phyloP scores from a whole-genome alignment of 2,888 invertebrate species.

The Tuta absoluta region DNA sequence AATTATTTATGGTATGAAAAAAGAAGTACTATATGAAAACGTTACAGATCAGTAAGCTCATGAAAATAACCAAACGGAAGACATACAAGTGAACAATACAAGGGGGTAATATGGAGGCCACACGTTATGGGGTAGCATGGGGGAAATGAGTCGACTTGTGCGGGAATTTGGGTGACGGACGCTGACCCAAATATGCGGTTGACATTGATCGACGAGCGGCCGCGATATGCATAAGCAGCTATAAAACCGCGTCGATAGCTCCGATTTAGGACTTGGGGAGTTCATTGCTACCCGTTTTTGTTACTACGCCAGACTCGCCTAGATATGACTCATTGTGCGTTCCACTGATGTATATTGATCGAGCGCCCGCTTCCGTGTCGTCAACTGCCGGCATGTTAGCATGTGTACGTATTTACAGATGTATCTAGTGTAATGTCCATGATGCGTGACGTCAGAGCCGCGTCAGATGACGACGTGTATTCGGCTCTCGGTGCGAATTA shows the following conservation, averaged over 20 bases:
- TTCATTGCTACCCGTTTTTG: constrained; percentile 69
- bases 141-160: constrained; percentile 66
- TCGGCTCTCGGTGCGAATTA: constrained; percentile 54
- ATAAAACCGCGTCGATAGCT: constrained; percentile 60
- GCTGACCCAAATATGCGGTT: constrained; percentile 79
- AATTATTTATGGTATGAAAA: constrained; percentile 1
- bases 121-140: constrained; percentile 42
- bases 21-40: background rate
- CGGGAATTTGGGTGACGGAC: constrained; percentile 74
- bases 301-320: constrained; percentile 52
- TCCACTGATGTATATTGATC: constrained; percentile 36
- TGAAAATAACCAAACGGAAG: background rate
- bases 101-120: constrained; percentile 27
- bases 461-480: constrained; percentile 55
- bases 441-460: constrained; percentile 44
- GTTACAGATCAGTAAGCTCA: background rate
- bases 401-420: constrained; percentile 13
- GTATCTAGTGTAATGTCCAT: constrained; percentile 28
- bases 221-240: constrained; percentile 57
- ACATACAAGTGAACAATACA: constrained; percentile 11
- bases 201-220: constrained; percentile 79
- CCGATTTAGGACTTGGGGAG: constrained; percentile 66
- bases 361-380: constrained; percentile 31
- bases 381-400: constrained; percentile 25
- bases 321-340: constrained; percentile 54